These are phyloP conservation scores for Drosophila subobscura DNA, from an alignment of 1,140 invertebrate species.

Conservation along the genomic window DNA sequence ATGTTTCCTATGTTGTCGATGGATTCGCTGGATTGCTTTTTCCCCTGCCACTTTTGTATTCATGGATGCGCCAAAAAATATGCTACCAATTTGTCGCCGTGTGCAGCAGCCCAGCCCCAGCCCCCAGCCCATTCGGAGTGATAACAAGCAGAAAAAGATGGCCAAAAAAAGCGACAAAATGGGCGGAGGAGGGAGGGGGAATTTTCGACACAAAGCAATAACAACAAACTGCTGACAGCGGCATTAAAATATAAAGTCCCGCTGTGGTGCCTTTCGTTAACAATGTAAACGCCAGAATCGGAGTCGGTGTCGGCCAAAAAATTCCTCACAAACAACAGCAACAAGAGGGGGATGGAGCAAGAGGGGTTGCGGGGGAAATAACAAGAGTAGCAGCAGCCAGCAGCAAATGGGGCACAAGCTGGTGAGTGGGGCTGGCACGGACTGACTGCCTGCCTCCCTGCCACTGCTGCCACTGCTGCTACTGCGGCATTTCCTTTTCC, in stretches of 20 bases:
- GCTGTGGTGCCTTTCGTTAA: conserved; percentile 72
- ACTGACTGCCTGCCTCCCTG: conserved; percentile 19
- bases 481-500: conserved; percentile 79
- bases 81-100: conserved; percentile 81
- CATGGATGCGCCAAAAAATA: conserved; percentile 80
- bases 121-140: conserved; percentile 9
- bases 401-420: conserved; percentile 13
- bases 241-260: conserved; percentile 81
- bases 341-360: not conserved
- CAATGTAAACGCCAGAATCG: conserved; percentile 75
- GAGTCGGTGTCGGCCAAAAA: conserved; percentile 58
- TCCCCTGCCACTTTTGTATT: conserved; percentile 60
- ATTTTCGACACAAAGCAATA: conserved; percentile 65
- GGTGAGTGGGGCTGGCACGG: conserved; percentile 19
- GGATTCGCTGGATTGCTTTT: conserved; percentile 42
- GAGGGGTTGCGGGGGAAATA: conserved; percentile 2
- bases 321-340: conserved; percentile 25
- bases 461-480: conserved; percentile 34
- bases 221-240: conserved; percentile 79
- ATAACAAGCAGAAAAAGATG: conserved; percentile 29
- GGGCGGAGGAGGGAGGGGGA: not conserved
- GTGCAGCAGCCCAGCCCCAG: conserved; percentile 40
- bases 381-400: conserved; percentile 22
- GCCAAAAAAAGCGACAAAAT: conserved; percentile 35
- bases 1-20: conserved; percentile 71